Evolutionary conservation across 1,140 invertebrate genomes (phyloP), one percentile per base, ranked within the genome.

Genomic region (Eumaeus atala): DNA sequence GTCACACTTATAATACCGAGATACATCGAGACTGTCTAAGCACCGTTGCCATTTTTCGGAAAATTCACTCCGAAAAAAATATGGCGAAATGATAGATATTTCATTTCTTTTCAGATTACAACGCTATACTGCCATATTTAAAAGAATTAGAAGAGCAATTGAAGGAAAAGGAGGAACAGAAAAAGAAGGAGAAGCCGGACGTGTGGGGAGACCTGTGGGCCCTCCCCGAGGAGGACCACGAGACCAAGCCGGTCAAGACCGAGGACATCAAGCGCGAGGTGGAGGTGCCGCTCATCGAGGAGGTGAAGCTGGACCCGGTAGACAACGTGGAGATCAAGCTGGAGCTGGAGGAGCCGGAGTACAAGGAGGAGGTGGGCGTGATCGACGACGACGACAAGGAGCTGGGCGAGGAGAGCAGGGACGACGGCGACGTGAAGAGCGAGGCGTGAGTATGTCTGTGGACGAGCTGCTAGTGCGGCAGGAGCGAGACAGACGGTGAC

Each of bases 101-200:
- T 18, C 16, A 44, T 49, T 12, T 54, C 12, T 59, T 28, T 64
- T 4, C 54, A 83, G 80, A 84, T 51, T 84, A 75, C 64, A 81
- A 84, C 42, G 80, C 76, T 1, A 84, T 84, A 37, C 35, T 84
- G 12, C 80, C 80, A 0, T 84, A 84, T 49, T 53, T 84, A 8
- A 84, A 81, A 62, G 80, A 82, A 50, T 12, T 84, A 8, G 80
- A 84, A 28, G 80, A 81, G 35, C 67, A 84, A 36, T 38, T 84
- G 0, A 53, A 56, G 16, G 64, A 73, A 37, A 71, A 76, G 33
- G 35, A 64, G 0, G 71, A 77, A 21, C 52, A 54, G 5, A 57
- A 65, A 44, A 63, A 66, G 9, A 42, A 54, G 0, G 67, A 70
- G 33, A 74, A 73, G 47, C 37, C 49, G 34, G 68, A 69, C 8